Conservation (phyloP, 2,113 vertebrate genomes). For the Scomber colias region DNA sequence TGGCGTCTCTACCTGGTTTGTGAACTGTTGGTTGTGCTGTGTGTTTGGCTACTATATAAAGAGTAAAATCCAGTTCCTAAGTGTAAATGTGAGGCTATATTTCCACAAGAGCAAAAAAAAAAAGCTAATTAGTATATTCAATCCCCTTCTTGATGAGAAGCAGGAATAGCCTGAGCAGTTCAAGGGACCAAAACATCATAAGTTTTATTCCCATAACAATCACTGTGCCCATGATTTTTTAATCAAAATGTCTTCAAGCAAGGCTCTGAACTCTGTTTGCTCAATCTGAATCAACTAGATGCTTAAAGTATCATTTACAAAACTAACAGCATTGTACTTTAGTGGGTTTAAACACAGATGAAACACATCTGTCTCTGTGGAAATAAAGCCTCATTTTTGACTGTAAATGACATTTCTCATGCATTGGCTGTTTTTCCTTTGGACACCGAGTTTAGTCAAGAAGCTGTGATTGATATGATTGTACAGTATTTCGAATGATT, state of each 20-base stretch:
- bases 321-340: too few relatives aligned
- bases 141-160: not conserved
- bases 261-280: too few relatives aligned
- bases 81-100: not conserved
- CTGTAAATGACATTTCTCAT: not conserved
- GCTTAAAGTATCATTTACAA: too few relatives aligned
- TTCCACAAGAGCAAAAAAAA: constrained; percentile 7
- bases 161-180: too few relatives aligned
- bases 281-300: too few relatives aligned
- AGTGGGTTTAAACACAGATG: too few relatives aligned
- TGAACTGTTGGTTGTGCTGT: constrained; percentile 2
- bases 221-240: too few relatives aligned
- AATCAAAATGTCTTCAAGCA: too few relatives aligned
- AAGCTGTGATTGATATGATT: not conserved
- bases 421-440: not conserved
- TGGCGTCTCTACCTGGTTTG: not conserved
- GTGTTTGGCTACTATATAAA: not conserved
- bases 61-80: too few relatives aligned
- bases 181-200: too few relatives aligned
- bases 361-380: constrained; percentile 11
- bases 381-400: constrained; percentile 15
- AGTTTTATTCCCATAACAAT: too few relatives aligned
- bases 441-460: too few relatives aligned
- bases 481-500: not conserved
- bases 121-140: not conserved